These are phyloP conservation scores for Cosmopolites sordidus DNA, from an alignment of 2,888 invertebrate species.

Conservation along the genomic window DNA sequence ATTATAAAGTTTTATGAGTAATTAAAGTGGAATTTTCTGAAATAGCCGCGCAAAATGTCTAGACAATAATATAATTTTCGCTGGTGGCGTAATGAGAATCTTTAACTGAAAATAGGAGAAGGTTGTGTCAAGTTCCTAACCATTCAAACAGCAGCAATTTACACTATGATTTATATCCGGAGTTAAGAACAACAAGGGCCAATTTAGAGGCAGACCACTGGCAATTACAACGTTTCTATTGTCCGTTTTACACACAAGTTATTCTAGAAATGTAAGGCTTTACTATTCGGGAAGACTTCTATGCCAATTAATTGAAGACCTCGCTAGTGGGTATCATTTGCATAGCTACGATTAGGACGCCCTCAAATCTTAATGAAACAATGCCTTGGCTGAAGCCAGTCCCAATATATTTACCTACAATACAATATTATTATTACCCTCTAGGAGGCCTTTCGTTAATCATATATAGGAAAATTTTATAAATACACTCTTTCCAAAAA, in stretches of 20 bases:
- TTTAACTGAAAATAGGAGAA: conserved; percentile 14
- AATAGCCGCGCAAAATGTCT: conserved; percentile 4
- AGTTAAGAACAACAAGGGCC: conserved; percentile 33
- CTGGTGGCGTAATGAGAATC: conserved; percentile 15
- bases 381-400: conserved; percentile 29
- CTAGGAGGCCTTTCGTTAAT: background rate
- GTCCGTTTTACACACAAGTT: conserved; percentile 38
- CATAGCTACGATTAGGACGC: conserved; percentile 36
- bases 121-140: conserved; percentile 8
- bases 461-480: no score
- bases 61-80: conserved; percentile 12
- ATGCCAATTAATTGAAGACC: conserved; percentile 38
- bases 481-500: no score
- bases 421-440: conserved; percentile 3
- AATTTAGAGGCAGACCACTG: conserved; percentile 18
- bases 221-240: conserved; percentile 32
- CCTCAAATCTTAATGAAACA: conserved; percentile 35
- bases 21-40: conserved; percentile 9
- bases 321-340: conserved; percentile 35
- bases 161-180: conserved; percentile 33
- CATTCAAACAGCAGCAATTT: conserved; percentile 30
- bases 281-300: conserved; percentile 37
- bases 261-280: conserved; percentile 36
- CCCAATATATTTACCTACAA: conserved; percentile 28
- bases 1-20: conserved; percentile 12